Conservation (phyloP, 2,888 invertebrate genomes). For the Cylloceria caligata region DNA sequence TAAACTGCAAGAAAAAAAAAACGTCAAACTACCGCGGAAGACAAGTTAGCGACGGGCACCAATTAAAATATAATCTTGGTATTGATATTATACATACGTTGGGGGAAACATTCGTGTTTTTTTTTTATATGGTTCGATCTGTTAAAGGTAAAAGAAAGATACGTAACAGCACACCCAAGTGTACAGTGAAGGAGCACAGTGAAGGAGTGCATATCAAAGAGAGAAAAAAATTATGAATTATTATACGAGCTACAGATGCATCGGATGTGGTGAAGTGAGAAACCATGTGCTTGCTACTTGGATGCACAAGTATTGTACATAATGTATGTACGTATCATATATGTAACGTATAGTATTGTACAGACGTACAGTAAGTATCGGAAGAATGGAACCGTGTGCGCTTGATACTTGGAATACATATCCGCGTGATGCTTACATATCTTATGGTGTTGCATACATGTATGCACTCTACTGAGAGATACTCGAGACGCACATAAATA, state of each 20-base stretch:
- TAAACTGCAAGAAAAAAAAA: constrained; percentile 8
- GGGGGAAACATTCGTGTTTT: background rate
- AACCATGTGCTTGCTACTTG: constrained; percentile 36
- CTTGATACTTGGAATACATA: constrained; percentile 29
- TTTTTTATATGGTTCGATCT: constrained; percentile 3
- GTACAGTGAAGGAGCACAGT: too few relatives aligned
- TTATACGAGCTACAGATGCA: constrained; percentile 45
- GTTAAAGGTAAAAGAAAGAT: constrained; percentile 21
- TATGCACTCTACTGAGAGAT: constrained; percentile 18
- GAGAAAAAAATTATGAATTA: constrained; percentile 38
- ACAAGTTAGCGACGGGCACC: constrained; percentile 23
- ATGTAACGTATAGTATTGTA: too few relatives aligned
- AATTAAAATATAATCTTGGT: constrained; percentile 35
- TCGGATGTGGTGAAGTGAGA: constrained; percentile 65
- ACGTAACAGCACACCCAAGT: too few relatives aligned
- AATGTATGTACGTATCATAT: too few relatives aligned
- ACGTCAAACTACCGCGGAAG: background rate
- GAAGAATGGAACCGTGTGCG: constrained; percentile 11
- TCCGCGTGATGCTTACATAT: constrained; percentile 1
- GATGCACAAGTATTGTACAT: background rate
- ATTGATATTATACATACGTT: constrained; percentile 5
- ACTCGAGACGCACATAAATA: constrained; percentile 56
- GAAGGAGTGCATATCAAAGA: constrained; percentile 14
- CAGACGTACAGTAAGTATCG: background rate
- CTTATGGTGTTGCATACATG: background rate